These are phyloP conservation scores for Galendromus occidentalis DNA, from an alignment of 1,140 invertebrate species.

Conservation along the genomic window DNA sequence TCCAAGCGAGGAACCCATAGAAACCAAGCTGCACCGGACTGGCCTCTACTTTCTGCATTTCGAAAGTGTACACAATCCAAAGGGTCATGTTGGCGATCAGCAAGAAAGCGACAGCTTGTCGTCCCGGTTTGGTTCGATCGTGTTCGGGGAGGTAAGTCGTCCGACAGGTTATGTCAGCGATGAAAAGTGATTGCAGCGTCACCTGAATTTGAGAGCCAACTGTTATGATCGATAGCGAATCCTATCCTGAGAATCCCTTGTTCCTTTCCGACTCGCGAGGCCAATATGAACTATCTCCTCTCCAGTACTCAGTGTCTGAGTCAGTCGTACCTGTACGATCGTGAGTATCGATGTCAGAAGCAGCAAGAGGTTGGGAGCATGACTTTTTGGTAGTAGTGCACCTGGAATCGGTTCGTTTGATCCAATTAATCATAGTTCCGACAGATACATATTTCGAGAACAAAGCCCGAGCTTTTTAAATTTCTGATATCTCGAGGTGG, in stretches of 20 bases:
- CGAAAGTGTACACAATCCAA: slow-evolving; percentile 89
- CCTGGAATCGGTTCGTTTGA: too few species aligned
- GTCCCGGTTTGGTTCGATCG: slow-evolving; percentile 73
- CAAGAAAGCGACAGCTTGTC: slow-evolving; percentile 82
- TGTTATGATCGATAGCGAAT: background rate
- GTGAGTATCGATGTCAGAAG: slow-evolving; percentile 69
- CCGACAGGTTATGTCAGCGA: slow-evolving; percentile 73
- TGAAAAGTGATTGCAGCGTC: slow-evolving; percentile 75
- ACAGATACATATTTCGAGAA: too few species aligned
- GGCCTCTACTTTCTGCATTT: slow-evolving; percentile 72
- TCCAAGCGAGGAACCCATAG: slow-evolving; percentile 83
- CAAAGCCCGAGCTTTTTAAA: too few species aligned
- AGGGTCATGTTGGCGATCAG: slow-evolving; percentile 83
- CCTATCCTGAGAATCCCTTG: background rate
- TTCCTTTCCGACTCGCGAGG: background rate
- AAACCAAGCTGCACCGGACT: slow-evolving; percentile 78
- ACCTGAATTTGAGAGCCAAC: slow-evolving; percentile 35
- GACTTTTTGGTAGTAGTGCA: slow-evolving; percentile 21
- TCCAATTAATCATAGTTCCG: too few species aligned
- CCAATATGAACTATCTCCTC: too few species aligned
- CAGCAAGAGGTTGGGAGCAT: slow-evolving; percentile 63
- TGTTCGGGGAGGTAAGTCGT: slow-evolving; percentile 73
- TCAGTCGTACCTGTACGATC: slow-evolving; percentile 45
- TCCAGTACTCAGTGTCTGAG: slow-evolving; percentile 14
- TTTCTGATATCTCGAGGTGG: too few species aligned